Percentiles rank a stretch among this genome's conserved stretches.
phyloP scores from a whole-genome alignment of 2,113 vertebrate genomes.

The Heloderma charlesbogerti region DNA sequence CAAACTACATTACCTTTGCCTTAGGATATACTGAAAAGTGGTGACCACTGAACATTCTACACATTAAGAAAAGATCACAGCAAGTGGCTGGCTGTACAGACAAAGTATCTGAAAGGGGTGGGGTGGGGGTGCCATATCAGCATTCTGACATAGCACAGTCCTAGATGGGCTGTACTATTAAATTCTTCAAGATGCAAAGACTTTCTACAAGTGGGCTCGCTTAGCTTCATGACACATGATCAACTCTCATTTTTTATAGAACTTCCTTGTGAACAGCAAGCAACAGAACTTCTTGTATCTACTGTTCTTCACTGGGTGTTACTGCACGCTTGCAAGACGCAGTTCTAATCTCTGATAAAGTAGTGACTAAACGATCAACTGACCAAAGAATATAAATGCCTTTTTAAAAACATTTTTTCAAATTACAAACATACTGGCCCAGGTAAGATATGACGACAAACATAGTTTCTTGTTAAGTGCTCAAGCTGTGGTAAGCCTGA shows the following conservation, averaged over 20 bases:
- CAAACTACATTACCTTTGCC: background rate
- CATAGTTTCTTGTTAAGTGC: background rate
- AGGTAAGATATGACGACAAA: background rate
- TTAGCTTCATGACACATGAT: background rate
- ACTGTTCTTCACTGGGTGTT: background rate
- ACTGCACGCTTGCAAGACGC: background rate
- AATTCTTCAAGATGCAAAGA: background rate
- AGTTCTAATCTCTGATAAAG: background rate
- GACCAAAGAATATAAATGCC: background rate
- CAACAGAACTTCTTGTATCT: background rate
- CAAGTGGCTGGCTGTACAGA: background rate
- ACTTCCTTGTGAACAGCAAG: background rate
- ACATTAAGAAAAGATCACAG: background rate
- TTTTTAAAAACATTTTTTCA: background rate
- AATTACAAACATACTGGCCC: background rate
- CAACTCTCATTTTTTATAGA: background rate
- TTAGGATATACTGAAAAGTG: background rate
- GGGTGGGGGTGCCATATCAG: background rate
- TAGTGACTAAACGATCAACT: background rate
- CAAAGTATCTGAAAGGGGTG: background rate
- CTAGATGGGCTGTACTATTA: too few species aligned
- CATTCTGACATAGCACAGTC: background rate
- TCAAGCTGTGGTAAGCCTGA: background rate
- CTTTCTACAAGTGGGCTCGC: background rate
- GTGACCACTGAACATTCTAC: background rate